Evolutionary conservation across 2,797 vertebrate genomes (phyloP).

Genomic region (Gorsachius magnificus): DNA sequence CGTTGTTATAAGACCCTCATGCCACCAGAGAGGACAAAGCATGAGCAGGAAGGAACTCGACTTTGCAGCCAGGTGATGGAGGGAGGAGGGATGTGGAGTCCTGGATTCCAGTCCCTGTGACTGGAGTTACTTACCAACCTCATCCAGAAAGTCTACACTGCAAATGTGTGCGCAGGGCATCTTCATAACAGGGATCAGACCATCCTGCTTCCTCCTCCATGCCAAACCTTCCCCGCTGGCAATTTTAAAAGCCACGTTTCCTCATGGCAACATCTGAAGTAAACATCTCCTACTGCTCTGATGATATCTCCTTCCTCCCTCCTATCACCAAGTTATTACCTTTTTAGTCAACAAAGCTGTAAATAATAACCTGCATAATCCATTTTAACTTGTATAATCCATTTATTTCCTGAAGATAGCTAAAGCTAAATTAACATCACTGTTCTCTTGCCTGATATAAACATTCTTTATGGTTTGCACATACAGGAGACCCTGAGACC

Average conservation of each 20-base stretch:
- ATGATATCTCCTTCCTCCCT: background rate
- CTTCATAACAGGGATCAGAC: background rate
- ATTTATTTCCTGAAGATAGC: background rate
- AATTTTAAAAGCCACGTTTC: background rate
- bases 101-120: background rate
- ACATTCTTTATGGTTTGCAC: background rate
- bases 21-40: background rate
- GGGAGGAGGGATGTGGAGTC: background rate
- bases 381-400: background rate
- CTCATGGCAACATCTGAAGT: background rate
- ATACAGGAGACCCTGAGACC: background rate
- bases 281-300: background rate
- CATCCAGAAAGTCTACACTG: background rate
- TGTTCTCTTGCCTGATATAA: background rate
- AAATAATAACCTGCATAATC: background rate
- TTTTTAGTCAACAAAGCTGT: background rate
- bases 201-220: background rate
- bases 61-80: background rate
- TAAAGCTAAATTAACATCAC: background rate
- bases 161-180: background rate
- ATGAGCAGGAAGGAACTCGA: background rate
- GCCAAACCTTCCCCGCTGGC: background rate
- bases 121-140: background rate
- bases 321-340: background rate
- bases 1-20: background rate